Percentiles rank a stretch among this genome's conserved stretches.
These are phyloP conservation scores for Rhinogobius similis DNA, from an alignment of 2,113 vertebrate genomes.

Conservation along the genomic window DNA sequence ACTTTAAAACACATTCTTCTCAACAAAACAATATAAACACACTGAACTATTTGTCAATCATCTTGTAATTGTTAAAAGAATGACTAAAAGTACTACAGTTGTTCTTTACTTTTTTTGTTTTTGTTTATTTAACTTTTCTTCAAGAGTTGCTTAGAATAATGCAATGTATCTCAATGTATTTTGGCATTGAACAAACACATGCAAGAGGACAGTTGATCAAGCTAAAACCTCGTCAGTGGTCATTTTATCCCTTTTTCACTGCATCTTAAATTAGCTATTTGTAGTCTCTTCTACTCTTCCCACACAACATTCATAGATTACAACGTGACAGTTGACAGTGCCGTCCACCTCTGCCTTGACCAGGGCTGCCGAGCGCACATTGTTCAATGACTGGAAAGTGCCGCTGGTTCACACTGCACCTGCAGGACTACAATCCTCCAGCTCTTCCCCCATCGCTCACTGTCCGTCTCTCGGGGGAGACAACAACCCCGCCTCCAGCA, in stretches of 20 bases:
- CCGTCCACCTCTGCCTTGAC: slow-evolving; percentile 26
- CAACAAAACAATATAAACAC: neutral
- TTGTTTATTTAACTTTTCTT: neutral
- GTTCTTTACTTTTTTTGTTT: neutral
- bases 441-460: slow-evolving; percentile 45
- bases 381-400: slow-evolving; percentile 47
- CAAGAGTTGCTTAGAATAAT: neutral
- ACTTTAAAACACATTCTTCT: neutral
- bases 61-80: neutral
- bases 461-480: slow-evolving; percentile 52
- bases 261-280: neutral
- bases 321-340: neutral
- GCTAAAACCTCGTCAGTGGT: neutral
- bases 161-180: neutral
- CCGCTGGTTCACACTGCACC: slow-evolving; percentile 51
- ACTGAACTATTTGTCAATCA: neutral
- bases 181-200: neutral
- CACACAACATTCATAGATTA: slow-evolving; percentile 17
- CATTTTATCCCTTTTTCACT: neutral
- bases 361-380: slow-evolving; percentile 19
- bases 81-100: neutral
- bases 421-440: slow-evolving; percentile 42
- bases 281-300: neutral
- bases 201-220: neutral
- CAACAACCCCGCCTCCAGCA: slow-evolving; percentile 38